These are phyloP conservation scores for Lepas anatifera DNA, from an alignment of 2,888 invertebrate genomes.

Conservation along the genomic window DNA sequence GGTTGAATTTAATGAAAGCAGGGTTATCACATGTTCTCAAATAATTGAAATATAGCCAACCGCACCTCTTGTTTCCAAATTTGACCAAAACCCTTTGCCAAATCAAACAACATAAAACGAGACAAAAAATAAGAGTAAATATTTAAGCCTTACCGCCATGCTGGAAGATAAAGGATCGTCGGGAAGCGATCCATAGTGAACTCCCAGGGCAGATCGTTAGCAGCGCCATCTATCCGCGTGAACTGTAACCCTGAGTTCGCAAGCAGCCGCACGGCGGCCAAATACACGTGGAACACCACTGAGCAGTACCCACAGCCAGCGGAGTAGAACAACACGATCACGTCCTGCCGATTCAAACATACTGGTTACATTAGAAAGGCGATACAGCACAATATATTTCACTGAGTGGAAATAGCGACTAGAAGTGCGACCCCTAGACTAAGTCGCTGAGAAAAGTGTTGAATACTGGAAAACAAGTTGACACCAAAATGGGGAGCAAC, in stretches of 20 bases:
- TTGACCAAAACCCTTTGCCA: no score
- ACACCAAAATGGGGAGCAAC: no score
- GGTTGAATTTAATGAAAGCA: no score
- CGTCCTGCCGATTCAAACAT: constrained; percentile 44
- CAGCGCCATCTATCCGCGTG: constrained; percentile 62
- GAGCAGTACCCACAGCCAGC: constrained; percentile 64
- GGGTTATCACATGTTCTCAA: no score
- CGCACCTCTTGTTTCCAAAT: no score
- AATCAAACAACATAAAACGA: no score
- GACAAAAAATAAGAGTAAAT: no score
- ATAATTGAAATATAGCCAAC: no score
- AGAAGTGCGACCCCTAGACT: background rate
- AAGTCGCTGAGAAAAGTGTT: background rate
- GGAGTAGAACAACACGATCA: constrained; percentile 63
- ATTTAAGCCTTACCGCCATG: background rate
- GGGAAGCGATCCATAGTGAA: constrained; percentile 66
- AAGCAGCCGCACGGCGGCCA: constrained; percentile 45
- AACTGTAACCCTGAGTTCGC: constrained; percentile 37
- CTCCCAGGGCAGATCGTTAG: constrained; percentile 78
- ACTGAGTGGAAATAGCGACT: background rate
- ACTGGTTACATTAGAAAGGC: background rate
- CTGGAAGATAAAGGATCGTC: constrained; percentile 62
- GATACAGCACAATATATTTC: background rate
- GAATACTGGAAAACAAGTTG: background rate
- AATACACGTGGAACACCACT: constrained; percentile 51